Conservation (phyloP, 1,140 invertebrate species). For the Myzus persicae region DNA sequence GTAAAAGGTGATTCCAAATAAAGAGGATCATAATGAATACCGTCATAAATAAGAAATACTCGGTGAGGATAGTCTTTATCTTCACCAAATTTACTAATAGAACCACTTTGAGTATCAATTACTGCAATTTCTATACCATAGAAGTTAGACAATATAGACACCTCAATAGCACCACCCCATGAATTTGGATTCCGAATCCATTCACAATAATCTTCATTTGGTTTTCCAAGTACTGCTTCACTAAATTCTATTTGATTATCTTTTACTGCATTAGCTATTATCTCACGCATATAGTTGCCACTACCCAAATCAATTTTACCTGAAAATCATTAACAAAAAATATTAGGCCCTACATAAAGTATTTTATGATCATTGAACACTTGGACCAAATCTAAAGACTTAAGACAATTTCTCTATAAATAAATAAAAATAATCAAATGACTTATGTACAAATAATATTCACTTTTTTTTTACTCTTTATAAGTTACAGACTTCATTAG, state of each 20-base stretch:
- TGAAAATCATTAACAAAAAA: slow-evolving; percentile 60
- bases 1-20: slow-evolving; percentile 74
- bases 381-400: neutral
- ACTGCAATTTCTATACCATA: slow-evolving; percentile 94
- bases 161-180: slow-evolving; percentile 96
- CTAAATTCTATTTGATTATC: slow-evolving; percentile 80
- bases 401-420: neutral
- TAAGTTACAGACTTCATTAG: neutral
- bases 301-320: slow-evolving; percentile 79
- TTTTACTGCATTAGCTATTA: slow-evolving; percentile 84
- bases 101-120: slow-evolving; percentile 87
- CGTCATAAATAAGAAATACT: slow-evolving; percentile 93
- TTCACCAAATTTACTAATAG: slow-evolving; percentile 93
- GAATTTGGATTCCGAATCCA: slow-evolving; percentile 86
- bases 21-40: slow-evolving; percentile 95
- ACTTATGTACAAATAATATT: neutral
- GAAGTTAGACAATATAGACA: slow-evolving; percentile 86
- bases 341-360: neutral
- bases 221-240: slow-evolving; percentile 86
- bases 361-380: neutral
- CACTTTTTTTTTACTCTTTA: neutral
- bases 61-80: slow-evolving; percentile 84
- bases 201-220: slow-evolving; percentile 84
- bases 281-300: slow-evolving; percentile 78
- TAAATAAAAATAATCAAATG: neutral